phyloP scores from a whole-genome alignment of 2,888 invertebrate genomes.

The Cordilura impudica region DNA sequence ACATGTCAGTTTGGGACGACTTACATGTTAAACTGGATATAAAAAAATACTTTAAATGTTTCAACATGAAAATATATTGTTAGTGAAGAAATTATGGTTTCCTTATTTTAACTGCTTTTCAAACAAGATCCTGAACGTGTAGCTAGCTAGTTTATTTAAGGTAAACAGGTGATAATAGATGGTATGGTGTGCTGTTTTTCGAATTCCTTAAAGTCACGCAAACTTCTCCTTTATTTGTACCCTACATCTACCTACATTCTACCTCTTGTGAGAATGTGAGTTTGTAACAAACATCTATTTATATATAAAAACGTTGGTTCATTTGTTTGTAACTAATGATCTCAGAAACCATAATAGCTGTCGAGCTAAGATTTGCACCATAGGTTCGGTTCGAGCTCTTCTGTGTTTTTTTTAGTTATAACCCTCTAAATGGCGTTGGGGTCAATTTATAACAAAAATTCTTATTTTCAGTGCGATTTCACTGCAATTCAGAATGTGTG shows the following conservation, averaged over 20 bases:
- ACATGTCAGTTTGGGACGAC: not conserved
- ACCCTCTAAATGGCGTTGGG: no score
- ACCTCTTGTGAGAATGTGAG: not conserved
- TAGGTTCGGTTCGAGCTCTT: no score
- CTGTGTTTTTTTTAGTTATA: no score
- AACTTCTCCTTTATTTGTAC: conserved; percentile 18
- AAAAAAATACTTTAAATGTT: conserved; percentile 56
- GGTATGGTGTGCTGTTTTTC: conserved; percentile 51
- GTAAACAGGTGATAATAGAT: conserved; percentile 62
- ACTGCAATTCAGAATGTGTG: no score
- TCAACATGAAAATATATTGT: conserved; percentile 58
- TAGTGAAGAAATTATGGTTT: conserved; percentile 59
- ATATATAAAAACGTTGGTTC: no score
- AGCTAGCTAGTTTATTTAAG: not conserved
- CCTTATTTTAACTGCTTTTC: conserved; percentile 32
- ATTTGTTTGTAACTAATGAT: no score
- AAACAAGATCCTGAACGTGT: conserved; percentile 31
- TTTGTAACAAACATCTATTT: no score
- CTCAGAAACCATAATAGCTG: no score
- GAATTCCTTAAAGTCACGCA: conserved; percentile 57
- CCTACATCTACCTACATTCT: conserved; percentile 12
- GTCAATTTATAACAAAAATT: no score
- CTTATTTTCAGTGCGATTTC: no score
- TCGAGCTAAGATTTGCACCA: no score
- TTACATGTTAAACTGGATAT: conserved; percentile 38